Conservation (phyloP, 2,113 vertebrate species). For the Melanocharis versteri region DNA sequence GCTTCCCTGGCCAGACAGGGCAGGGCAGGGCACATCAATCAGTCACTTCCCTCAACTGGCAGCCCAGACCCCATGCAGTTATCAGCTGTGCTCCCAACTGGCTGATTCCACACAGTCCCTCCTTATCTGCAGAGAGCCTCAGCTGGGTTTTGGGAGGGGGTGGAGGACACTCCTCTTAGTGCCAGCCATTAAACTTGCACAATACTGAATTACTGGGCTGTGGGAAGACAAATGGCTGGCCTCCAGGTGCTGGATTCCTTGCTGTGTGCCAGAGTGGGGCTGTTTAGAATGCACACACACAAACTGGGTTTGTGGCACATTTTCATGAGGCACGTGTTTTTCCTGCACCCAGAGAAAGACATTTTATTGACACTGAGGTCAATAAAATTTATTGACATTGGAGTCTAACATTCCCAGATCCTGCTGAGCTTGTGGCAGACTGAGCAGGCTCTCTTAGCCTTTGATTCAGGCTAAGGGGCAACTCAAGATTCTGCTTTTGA, state of each 20-base stretch:
- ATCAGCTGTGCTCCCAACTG: background rate
- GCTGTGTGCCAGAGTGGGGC: background rate
- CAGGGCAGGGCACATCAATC: background rate
- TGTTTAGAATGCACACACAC: background rate
- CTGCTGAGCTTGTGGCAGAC: background rate
- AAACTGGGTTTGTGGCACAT: background rate
- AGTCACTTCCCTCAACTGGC: background rate
- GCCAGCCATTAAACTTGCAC: background rate
- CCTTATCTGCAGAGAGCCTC: background rate
- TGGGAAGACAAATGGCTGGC: constrained; percentile 13
- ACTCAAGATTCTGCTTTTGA: background rate
- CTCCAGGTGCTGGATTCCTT: constrained; percentile 17
- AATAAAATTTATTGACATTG: background rate
- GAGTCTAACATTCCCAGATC: background rate
- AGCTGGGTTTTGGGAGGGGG: background rate
- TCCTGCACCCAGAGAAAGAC: background rate
- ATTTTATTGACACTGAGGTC: background rate
- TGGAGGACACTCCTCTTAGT: background rate
- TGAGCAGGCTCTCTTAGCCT: background rate
- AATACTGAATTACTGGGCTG: background rate
- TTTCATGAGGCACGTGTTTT: background rate
- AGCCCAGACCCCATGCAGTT: background rate
- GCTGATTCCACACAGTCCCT: background rate
- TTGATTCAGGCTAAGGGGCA: background rate
- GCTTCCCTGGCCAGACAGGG: background rate